A percentile compares a stretch with the other conserved stretches of the same genome.
These are phyloP conservation scores for Heliconius ethilla DNA, from an alignment of 2,888 invertebrate species.

Conservation along the genomic window DNA sequence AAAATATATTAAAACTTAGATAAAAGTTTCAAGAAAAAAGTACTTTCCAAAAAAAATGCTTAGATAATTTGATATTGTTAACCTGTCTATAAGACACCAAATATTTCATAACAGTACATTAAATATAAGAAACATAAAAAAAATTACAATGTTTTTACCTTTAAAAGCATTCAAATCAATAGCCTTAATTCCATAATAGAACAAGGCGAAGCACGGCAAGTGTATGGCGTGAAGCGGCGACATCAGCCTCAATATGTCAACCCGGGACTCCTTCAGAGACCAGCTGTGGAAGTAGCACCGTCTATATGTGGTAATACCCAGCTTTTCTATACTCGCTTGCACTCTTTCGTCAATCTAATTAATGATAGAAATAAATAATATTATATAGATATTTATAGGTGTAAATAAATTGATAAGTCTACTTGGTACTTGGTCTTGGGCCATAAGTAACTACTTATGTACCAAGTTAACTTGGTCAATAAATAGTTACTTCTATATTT, in stretches of 20 bases:
- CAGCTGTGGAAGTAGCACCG: constrained; percentile 80
- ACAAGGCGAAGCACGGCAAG: constrained; percentile 80
- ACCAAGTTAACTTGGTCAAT: too few species aligned
- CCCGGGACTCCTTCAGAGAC: constrained; percentile 58
- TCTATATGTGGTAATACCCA: constrained; percentile 73
- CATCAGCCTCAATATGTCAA: constrained; percentile 73
- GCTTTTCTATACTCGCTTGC: constrained; percentile 61
- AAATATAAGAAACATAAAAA: neutral
- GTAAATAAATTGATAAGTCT: neutral
- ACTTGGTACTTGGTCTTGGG: too few species aligned
- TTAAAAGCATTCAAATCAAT: constrained; percentile 77
- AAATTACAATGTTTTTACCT: constrained; percentile 53
- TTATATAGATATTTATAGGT: neutral
- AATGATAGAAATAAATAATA: constrained; percentile 45
- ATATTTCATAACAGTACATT: neutral
- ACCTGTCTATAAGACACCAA: neutral
- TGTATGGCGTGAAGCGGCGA: constrained; percentile 68
- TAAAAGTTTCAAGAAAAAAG: too few species aligned
- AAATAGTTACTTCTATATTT: too few species aligned
- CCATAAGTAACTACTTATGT: too few species aligned
- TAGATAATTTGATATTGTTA: neutral
- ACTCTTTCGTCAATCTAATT: constrained; percentile 79
- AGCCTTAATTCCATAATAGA: constrained; percentile 81
- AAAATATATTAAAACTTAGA: neutral
- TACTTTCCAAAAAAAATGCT: too few species aligned